These are phyloP conservation scores for Melozone crissalis DNA, from an alignment of 2,113 vertebrate species.

Conservation along the genomic window DNA sequence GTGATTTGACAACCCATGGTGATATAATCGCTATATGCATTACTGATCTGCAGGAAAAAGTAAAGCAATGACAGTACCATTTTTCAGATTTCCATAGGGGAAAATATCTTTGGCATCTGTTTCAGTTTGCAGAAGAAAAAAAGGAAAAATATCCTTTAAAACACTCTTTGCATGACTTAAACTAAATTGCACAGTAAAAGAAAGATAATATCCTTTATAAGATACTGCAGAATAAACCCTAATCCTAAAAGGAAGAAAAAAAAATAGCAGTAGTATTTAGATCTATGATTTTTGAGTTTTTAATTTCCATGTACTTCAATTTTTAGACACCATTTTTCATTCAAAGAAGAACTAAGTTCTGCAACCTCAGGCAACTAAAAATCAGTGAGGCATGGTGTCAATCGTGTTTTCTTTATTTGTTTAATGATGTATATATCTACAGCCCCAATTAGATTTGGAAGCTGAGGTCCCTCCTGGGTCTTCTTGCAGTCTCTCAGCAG, in stretches of 20 bases:
- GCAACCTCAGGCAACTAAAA: not conserved
- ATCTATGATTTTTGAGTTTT: not conserved
- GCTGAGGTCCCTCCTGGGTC: not conserved
- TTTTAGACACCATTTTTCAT: not conserved
- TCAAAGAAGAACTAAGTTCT: not conserved
- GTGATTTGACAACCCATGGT: slow-evolving; percentile 33
- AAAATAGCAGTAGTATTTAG: not conserved
- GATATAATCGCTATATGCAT: slow-evolving; percentile 25
- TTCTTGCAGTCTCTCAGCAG: not conserved
- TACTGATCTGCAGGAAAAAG: slow-evolving; percentile 13
- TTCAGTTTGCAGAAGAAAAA: not conserved
- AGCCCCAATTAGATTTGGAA: not conserved
- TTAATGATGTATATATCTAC: not conserved
- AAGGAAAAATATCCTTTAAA: not conserved
- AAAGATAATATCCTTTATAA: not conserved
- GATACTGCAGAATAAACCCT: not conserved
- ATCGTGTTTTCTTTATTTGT: not conserved
- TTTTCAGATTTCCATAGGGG: slow-evolving; percentile 34
- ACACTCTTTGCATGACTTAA: not conserved
- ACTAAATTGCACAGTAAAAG: not conserved
- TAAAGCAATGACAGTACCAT: not conserved
- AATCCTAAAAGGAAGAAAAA: not conserved
- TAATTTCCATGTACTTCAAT: not conserved
- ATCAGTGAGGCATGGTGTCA: not conserved
- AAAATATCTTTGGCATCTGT: slow-evolving; percentile 32